phyloP scores from a whole-genome alignment of 2,888 invertebrate genomes.

The Plagiodera versicolora region DNA sequence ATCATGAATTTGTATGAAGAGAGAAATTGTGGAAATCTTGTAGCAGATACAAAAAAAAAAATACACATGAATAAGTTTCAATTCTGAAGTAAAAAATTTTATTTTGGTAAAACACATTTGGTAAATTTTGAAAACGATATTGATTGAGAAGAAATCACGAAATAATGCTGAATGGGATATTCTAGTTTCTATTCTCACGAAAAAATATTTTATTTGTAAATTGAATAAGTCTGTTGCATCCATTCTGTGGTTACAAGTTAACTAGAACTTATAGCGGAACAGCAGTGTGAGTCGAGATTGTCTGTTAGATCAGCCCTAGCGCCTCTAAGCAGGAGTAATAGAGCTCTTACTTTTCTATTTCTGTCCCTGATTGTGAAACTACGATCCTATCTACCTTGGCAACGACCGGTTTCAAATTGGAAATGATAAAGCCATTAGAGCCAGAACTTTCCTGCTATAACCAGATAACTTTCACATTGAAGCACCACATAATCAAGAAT shows the following conservation, averaged over 20 bases:
- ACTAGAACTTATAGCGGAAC: constrained; percentile 37
- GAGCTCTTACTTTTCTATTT: constrained; percentile 42
- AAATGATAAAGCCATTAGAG: constrained; percentile 16
- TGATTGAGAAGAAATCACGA: too few relatives aligned
- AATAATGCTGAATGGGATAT: too few relatives aligned
- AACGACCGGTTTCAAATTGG: constrained; percentile 14
- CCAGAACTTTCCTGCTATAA: background rate
- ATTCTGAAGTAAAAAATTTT: too few relatives aligned
- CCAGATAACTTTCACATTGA: background rate
- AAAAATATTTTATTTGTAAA: constrained; percentile 21
- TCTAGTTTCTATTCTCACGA: too few relatives aligned
- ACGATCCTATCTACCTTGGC: constrained; percentile 16
- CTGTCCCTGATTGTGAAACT: constrained; percentile 28
- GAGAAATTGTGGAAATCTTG: too few relatives aligned
- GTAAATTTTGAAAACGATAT: too few relatives aligned
- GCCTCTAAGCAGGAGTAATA: constrained; percentile 41
- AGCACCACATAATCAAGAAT: background rate
- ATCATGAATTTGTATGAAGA: too few relatives aligned
- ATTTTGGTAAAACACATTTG: too few relatives aligned
- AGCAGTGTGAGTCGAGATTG: constrained; percentile 41
- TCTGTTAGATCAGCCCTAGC: constrained; percentile 42
- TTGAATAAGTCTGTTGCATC: constrained; percentile 27
- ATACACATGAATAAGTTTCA: too few relatives aligned
- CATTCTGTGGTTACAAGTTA: constrained; percentile 31
- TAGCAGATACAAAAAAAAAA: too few relatives aligned